phyloP scores from a whole-genome alignment of 64 coral and sea anemone species.

The Hydrozoanthus tunicans region DNA sequence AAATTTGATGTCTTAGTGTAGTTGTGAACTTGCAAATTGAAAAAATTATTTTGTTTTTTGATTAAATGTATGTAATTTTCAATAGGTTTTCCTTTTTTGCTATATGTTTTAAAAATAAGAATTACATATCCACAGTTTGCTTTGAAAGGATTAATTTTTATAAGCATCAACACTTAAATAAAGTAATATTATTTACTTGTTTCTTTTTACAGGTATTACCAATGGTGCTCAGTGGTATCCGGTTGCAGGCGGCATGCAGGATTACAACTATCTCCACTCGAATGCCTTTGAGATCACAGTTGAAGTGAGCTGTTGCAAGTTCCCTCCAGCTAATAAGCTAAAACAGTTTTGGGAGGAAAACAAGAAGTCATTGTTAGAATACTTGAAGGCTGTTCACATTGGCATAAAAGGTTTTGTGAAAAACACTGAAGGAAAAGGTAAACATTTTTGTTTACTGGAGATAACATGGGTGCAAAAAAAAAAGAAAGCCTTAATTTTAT shows the following conservation, averaged over 20 bases:
- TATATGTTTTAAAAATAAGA: no score
- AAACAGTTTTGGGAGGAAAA: conserved; percentile 71
- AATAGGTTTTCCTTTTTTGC: neutral
- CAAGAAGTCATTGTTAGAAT: conserved; percentile 74
- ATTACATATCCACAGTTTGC: neutral
- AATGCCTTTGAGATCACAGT: conserved; percentile 88
- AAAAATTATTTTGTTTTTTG: no score
- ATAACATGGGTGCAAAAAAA: no score
- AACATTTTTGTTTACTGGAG: no score
- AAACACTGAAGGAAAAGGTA: conserved; percentile 56
- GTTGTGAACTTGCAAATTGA: no score
- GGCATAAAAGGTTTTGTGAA: conserved; percentile 84
- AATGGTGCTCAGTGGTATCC: conserved; percentile 96
- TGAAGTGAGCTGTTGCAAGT: conserved; percentile 92
- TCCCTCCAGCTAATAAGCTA: conserved; percentile 35
- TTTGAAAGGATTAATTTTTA: neutral
- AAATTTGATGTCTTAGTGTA: no score
- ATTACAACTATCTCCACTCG: conserved; percentile 85
- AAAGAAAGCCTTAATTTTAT: no score
- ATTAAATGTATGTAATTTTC: neutral
- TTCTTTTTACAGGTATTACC: conserved; percentile 74
- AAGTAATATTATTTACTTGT: neutral
- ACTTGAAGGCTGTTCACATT: conserved; percentile 76
- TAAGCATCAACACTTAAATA: no score
- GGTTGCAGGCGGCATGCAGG: conserved; percentile 93